Evolutionary conservation across 2,113 vertebrate species (phyloP).

Genomic region (Cryptotis parvus): DNA sequence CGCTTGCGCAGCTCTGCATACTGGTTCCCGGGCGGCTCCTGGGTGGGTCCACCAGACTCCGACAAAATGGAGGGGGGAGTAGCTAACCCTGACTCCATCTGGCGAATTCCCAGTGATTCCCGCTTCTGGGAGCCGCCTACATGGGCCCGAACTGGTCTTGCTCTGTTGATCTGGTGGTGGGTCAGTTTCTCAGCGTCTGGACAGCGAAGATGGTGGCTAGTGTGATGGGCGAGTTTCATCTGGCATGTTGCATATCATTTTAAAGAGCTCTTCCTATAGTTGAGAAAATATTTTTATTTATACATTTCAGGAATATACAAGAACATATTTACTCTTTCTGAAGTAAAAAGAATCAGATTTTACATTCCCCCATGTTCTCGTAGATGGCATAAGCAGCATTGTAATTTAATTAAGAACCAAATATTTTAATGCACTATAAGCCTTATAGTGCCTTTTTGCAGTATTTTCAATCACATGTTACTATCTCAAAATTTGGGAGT

Average conservation of each 20-base stretch:
- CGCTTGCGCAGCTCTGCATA: too few relatives aligned
- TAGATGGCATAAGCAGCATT: not conserved
- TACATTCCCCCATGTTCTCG: not conserved
- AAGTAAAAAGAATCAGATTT: not conserved
- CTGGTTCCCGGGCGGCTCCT: too few relatives aligned
- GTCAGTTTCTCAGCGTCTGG: too few relatives aligned
- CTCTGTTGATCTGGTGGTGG: too few relatives aligned
- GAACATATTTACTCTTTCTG: not conserved
- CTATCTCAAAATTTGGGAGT: not conserved
- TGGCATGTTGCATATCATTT: not conserved
- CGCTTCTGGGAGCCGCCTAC: too few relatives aligned
- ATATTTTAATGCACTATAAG: not conserved
- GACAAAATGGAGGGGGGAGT: too few relatives aligned
- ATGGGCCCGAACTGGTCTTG: too few relatives aligned
- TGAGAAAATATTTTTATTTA: not conserved
- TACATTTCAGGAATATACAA: not conserved
- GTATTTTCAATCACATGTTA: not conserved
- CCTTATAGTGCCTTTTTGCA: not conserved
- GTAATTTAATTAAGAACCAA: not conserved
- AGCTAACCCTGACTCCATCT: too few relatives aligned
- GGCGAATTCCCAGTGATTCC: too few relatives aligned
- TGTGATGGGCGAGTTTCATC: too few relatives aligned
- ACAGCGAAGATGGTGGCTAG: too few relatives aligned
- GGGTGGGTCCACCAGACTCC: too few relatives aligned
- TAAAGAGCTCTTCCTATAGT: not conserved